Evolutionary conservation across 1,140 invertebrate genomes (phyloP).

Genomic region (Battus philenor): DNA sequence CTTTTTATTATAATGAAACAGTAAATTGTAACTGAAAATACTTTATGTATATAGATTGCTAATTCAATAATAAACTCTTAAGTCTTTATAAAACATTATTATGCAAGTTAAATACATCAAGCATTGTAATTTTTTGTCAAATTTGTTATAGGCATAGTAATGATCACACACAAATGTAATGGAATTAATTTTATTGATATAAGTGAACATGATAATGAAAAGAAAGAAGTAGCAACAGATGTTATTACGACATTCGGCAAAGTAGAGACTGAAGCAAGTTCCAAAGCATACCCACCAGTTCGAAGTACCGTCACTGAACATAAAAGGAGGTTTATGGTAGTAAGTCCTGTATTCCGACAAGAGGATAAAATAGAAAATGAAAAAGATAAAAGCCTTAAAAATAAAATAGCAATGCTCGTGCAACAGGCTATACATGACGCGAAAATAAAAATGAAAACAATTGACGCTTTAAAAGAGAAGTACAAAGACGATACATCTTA

Average conservation of each 20-base stretch:
- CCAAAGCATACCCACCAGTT: neutral
- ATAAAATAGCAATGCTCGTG: conserved; percentile 43
- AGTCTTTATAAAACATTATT: neutral
- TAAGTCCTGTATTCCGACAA: conserved; percentile 13
- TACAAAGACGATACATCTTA: conserved; percentile 36
- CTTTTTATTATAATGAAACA: neutral
- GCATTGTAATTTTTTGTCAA: no score
- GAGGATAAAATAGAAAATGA: conserved; percentile 25
- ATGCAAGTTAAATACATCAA: neutral
- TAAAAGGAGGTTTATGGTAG: conserved; percentile 27
- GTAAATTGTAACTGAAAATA: neutral
- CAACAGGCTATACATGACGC: conserved; percentile 49
- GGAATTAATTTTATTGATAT: conserved; percentile 32
- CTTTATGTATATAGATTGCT: neutral
- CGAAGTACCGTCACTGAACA: neutral
- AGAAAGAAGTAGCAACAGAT: conserved; percentile 4
- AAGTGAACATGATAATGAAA: neutral
- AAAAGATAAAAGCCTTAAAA: conserved; percentile 45
- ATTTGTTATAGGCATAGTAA: conserved; percentile 20
- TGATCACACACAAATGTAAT: conserved; percentile 17
- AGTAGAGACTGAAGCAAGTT: neutral
- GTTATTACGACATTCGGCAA: neutral
- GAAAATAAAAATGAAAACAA: conserved; percentile 32
- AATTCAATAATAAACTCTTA: neutral
- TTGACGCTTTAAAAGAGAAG: conserved; percentile 32